Evolutionary conservation across 2,113 vertebrate genomes (phyloP), one percentile per base, ranked within the genome.

Genomic region (Sigmodon hispidus): DNA sequence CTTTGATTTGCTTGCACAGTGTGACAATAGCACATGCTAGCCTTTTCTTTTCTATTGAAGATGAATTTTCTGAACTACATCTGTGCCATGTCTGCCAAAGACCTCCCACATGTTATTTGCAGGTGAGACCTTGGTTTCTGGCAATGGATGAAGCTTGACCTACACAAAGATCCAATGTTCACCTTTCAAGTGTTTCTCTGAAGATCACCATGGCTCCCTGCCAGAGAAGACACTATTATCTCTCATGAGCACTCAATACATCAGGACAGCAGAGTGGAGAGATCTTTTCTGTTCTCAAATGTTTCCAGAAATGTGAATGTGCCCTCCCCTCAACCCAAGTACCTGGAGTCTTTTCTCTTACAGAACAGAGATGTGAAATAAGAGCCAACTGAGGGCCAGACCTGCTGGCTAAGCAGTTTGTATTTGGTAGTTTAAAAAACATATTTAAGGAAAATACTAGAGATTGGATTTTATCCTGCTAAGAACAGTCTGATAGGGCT

Each of bases 181-280:
- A 4, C 11, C 45, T 45, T 73, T 26, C 86, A 48, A 73, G 34
- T 0, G 5, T 9, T 45, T 43, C 34, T 24, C 13, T 4, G 13
- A 9, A 45, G 59, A 93, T 50, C 21, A 1, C 43, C 24, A 43
- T 21, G 93, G 59, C 77, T 40, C 7, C 40, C 43, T 48, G 40
- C 85, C 87, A 86, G 59, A 50, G 19, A 48, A 0, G 24, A 8
- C 1, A 0, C 91, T 83, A 73, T 34, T 81, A 26, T 77, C 43
- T 73, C 57, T 94, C 88, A 90, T 67, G 80, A 87, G 52, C 88
- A 96, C 94, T 81, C 90, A 63, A 83, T 95, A 79, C 89, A 93
- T 95, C 93, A 86, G 86, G 72, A 43, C 8, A 26, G 65, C 61
- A 50, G 0, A 21, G 88, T 16, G 45, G 7, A 76, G 48, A 72